Percentiles rank a stretch among this genome's conserved stretches.
Conservation (phyloP, 1,140 invertebrate species). For the Littorina saxatilis region DNA sequence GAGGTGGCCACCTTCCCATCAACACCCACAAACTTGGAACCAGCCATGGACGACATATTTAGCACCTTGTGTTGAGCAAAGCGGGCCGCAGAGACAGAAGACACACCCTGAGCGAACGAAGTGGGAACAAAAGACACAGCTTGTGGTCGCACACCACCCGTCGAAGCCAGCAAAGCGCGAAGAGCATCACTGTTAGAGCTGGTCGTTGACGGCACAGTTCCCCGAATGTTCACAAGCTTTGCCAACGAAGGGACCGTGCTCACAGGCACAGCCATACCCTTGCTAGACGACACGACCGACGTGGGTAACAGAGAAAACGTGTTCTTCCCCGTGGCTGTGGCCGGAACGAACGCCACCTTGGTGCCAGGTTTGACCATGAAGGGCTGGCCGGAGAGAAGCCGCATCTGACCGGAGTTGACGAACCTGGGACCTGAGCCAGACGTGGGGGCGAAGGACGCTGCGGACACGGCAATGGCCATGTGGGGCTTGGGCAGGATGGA, state of each 20-base stretch:
- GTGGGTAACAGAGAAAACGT: neutral
- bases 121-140: neutral
- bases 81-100: neutral
- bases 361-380: conserved; percentile 35
- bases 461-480: neutral
- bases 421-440: neutral
- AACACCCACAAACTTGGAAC: neutral
- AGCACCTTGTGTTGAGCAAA: neutral
- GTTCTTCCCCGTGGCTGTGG: neutral
- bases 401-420: conserved; percentile 4
- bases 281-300: neutral
- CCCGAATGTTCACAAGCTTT: conserved; percentile 6
- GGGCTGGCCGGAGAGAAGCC: conserved; percentile 35
- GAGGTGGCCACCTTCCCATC: conserved; percentile 41
- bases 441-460: neutral
- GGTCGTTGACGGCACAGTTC: neutral
- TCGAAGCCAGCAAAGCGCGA: conserved; percentile 38
- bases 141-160: neutral
- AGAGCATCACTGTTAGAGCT: conserved; percentile 35
- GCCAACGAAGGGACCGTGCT: neutral
- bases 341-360: conserved; percentile 24
- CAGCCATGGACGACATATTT: neutral
- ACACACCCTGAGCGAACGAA: conserved; percentile 12
- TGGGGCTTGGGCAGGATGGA: conserved; percentile 39
- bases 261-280: neutral